phyloP scores from a whole-genome alignment of 2,113 vertebrate genomes.

The Platanista minor region DNA sequence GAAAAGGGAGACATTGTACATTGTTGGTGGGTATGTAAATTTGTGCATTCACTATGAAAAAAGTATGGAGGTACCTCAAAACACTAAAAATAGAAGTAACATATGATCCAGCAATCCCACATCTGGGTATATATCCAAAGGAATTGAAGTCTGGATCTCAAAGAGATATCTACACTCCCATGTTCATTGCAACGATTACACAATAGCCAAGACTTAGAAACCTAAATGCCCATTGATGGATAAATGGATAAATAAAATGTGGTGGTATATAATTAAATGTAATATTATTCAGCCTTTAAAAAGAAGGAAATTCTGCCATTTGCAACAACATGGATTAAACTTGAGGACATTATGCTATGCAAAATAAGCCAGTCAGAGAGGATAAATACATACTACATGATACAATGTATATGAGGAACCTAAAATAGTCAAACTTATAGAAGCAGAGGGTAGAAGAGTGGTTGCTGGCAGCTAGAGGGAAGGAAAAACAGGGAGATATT shows the following conservation, averaged over 20 bases:
- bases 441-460: background rate
- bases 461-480: background rate
- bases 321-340: background rate
- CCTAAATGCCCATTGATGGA: background rate
- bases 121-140: too few species aligned
- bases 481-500: background rate
- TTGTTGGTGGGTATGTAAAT: too few species aligned
- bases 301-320: background rate
- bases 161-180: background rate
- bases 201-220: background rate
- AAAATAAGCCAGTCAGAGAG: background rate
- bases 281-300: background rate
- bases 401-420: background rate
- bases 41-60: too few species aligned
- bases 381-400: background rate
- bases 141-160: too few species aligned
- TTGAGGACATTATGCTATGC: background rate
- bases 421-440: background rate
- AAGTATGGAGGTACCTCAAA: too few species aligned
- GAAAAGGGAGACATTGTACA: too few species aligned
- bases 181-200: background rate
- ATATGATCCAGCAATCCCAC: too few species aligned
- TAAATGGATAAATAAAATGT: background rate
- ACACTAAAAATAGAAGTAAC: too few species aligned
- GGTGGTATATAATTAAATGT: background rate